Percentiles rank a stretch among this genome's conserved stretches.
These are phyloP conservation scores for Oncopeltus fasciatus DNA, from an alignment of 1,140 invertebrate genomes.

Conservation along the genomic window DNA sequence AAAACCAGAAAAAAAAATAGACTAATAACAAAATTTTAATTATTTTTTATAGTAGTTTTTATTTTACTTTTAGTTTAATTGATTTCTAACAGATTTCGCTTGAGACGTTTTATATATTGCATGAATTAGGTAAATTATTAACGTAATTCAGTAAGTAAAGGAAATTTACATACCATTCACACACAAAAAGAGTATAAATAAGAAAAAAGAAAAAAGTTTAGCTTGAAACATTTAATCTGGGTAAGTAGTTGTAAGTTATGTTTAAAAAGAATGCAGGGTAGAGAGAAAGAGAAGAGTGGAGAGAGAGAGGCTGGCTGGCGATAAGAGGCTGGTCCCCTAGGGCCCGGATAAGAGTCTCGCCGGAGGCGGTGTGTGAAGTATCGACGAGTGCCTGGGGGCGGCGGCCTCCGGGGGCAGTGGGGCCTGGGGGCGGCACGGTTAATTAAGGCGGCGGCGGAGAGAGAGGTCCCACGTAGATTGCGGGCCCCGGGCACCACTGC, in stretches of 20 bases:
- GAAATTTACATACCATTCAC: not conserved
- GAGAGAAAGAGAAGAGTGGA: not conserved
- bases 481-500: constrained; percentile 1
- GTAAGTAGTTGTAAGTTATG: too few relatives aligned
- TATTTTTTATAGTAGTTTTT: too few relatives aligned
- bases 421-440: not conserved
- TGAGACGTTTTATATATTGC: too few relatives aligned
- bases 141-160: not conserved
- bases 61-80: too few relatives aligned
- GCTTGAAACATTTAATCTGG: too few relatives aligned
- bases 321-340: not conserved
- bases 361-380: not conserved
- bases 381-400: not conserved
- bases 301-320: not conserved
- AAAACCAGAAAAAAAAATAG: too few relatives aligned
- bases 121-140: not conserved
- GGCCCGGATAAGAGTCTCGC: not conserved
- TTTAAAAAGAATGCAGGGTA: not conserved
- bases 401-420: not conserved
- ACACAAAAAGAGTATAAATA: not conserved
- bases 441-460: constrained; percentile 5
- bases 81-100: too few relatives aligned
- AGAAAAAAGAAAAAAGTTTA: not conserved
- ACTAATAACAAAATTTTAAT: too few relatives aligned
- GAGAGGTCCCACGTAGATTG: not conserved